Percentiles rank a stretch among this genome's conserved stretches.
phyloP scores from a whole-genome alignment of 2,113 vertebrate species.

The Notothenia coriiceps region DNA sequence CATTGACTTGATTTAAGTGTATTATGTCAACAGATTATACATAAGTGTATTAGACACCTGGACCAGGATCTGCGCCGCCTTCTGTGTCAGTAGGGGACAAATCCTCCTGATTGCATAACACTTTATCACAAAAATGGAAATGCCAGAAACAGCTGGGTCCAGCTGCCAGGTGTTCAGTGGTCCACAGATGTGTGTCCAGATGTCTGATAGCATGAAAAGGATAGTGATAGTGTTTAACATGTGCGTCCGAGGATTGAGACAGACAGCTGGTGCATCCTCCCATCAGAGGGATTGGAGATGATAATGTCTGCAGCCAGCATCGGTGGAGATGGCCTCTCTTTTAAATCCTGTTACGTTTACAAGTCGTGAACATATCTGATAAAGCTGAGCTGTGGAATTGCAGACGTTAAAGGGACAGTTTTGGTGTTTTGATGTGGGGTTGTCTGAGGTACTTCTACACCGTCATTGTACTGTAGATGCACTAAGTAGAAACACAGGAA shows the following conservation, averaged over 20 bases:
- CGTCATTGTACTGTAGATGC: too few species aligned
- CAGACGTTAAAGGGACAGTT: background rate
- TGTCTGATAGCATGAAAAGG: slow-evolving; percentile 19
- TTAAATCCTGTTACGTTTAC: background rate
- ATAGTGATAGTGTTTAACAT: slow-evolving; percentile 11
- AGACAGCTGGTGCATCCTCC: slow-evolving; percentile 32
- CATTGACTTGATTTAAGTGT: too few species aligned
- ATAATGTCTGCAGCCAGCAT: background rate
- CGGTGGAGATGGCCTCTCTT: background rate
- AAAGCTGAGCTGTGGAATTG: background rate
- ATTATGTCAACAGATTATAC: too few species aligned
- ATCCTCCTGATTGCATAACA: background rate
- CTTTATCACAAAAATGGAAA: background rate
- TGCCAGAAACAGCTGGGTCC: too few species aligned
- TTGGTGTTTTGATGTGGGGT: too few species aligned
- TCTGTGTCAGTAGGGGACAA: too few species aligned
- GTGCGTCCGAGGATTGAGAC: slow-evolving; percentile 27
- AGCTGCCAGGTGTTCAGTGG: background rate
- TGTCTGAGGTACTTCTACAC: too few species aligned
- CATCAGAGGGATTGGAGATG: slow-evolving; percentile 13
- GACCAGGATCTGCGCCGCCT: too few species aligned
- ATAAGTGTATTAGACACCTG: too few species aligned
- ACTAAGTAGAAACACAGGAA: too few species aligned
- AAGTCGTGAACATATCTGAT: background rate
- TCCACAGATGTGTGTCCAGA: slow-evolving; percentile 1